These are phyloP conservation scores for Amblyopsis hoosieri DNA, from an alignment of 2,797 vertebrate species.

Conservation along the genomic window DNA sequence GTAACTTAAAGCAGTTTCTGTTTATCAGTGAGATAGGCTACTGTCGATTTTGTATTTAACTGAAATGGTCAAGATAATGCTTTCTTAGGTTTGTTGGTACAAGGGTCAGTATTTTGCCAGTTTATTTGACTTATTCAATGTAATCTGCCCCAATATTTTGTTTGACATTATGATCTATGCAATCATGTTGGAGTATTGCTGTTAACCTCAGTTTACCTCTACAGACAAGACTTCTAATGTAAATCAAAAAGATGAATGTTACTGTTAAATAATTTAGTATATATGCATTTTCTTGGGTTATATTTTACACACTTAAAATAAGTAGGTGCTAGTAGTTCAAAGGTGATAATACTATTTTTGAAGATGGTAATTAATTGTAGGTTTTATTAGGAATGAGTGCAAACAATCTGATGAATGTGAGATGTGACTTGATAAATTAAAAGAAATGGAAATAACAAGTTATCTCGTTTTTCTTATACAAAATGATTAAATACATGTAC, in stretches of 20 bases:
- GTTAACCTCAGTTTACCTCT: neutral
- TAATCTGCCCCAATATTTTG: constrained; percentile 6
- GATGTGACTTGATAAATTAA: constrained; percentile 46
- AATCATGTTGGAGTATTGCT: constrained; percentile 33
- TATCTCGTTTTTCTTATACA: constrained; percentile 45
- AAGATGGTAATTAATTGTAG: constrained; percentile 63
- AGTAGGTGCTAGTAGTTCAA: constrained; percentile 59
- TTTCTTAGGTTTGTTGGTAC: constrained; percentile 25
- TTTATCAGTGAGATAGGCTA: too few relatives aligned
- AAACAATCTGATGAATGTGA: constrained; percentile 54
- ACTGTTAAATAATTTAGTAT: constrained; percentile 16
- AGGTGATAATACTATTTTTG: constrained; percentile 67
- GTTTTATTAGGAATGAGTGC: constrained; percentile 74
- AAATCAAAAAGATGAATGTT: constrained; percentile 19
- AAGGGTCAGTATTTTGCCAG: neutral
- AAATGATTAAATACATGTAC: constrained; percentile 45
- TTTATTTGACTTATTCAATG: constrained; percentile 22
- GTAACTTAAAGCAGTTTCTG: too few relatives aligned
- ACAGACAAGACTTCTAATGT: constrained; percentile 11
- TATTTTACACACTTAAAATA: constrained; percentile 38
- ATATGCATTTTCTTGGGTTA: constrained; percentile 28
- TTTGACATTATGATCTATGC: constrained; percentile 65
- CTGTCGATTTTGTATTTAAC: constrained; percentile 1
- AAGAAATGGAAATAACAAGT: constrained; percentile 32
- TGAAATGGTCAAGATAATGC: constrained; percentile 2